These are phyloP conservation scores for Oikopleura vanhoeffeni DNA, from an alignment of 23 tunicate species.

Conservation along the genomic window DNA sequence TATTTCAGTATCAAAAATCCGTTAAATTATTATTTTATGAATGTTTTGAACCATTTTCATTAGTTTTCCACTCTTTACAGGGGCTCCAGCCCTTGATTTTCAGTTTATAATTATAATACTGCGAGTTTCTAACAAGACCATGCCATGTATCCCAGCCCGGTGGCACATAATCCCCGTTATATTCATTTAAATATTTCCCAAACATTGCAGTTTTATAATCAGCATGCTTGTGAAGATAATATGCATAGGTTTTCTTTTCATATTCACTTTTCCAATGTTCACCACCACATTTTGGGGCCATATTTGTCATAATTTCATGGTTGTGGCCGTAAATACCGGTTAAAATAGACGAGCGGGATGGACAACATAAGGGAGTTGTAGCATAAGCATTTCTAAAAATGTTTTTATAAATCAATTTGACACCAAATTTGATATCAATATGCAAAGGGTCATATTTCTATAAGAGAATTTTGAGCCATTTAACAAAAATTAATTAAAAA, in stretches of 20 bases:
- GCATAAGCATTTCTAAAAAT: conserved; percentile 56
- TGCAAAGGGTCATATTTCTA: no score
- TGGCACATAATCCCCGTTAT: conserved; percentile 57
- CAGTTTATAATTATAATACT: conserved; percentile 60
- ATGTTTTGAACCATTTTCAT: no score
- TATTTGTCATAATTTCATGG: background rate
- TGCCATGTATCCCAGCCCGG: conserved; percentile 88
- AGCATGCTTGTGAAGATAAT: background rate
- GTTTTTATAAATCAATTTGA: background rate
- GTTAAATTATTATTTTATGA: no score
- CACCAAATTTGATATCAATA: background rate
- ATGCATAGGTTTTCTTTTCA: background rate
- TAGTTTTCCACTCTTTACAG: no score
- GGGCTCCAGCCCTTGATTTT: background rate
- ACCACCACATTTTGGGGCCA: background rate
- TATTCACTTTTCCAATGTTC: background rate
- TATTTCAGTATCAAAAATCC: no score
- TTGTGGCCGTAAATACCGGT: conserved; percentile 24
- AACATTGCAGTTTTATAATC: conserved; percentile 17
- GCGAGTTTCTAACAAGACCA: conserved; percentile 49
- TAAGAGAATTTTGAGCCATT: no score
- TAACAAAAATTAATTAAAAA: no score
- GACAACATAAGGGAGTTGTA: conserved; percentile 90
- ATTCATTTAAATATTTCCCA: conserved; percentile 88
- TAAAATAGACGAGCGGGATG: conserved; percentile 76